These are phyloP conservation scores for Poecilia velifera DNA, from an alignment of 2,797 vertebrate species.

Conservation along the genomic window DNA sequence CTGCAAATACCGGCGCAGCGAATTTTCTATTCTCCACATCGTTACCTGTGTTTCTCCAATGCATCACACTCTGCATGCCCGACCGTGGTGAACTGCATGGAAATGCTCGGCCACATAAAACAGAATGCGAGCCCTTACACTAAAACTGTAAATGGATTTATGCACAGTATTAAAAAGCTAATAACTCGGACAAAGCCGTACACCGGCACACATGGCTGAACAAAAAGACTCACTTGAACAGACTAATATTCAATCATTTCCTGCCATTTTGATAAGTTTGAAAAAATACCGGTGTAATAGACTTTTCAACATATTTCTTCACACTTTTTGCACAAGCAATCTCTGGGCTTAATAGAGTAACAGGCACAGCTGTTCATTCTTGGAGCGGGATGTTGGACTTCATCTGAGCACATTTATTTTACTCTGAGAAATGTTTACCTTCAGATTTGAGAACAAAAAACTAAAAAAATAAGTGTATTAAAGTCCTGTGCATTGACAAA, in stretches of 20 bases:
- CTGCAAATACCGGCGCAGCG: not conserved
- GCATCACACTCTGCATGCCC: slow-evolving; percentile 24
- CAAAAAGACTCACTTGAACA: slow-evolving; percentile 72
- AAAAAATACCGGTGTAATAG: slow-evolving; percentile 73
- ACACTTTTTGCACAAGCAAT: slow-evolving; percentile 79
- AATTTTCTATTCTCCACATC: slow-evolving; percentile 13
- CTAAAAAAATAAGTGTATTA: slow-evolving; percentile 30
- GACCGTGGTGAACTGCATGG: slow-evolving; percentile 32
- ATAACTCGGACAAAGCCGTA: slow-evolving; percentile 72
- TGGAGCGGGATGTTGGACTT: slow-evolving; percentile 41
- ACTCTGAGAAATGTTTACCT: slow-evolving; percentile 47
- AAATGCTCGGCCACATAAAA: slow-evolving; percentile 7
- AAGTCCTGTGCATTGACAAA: slow-evolving; percentile 5
- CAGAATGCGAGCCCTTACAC: slow-evolving; percentile 14
- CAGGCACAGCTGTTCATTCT: slow-evolving; percentile 64
- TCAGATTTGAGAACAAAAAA: slow-evolving; percentile 37
- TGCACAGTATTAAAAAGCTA: slow-evolving; percentile 73
- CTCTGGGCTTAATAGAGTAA: slow-evolving; percentile 74
- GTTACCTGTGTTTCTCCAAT: slow-evolving; percentile 36
- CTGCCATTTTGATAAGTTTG: slow-evolving; percentile 77
- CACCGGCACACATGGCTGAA: slow-evolving; percentile 67
- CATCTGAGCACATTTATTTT: slow-evolving; percentile 50
- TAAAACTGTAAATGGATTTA: slow-evolving; percentile 63
- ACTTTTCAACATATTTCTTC: slow-evolving; percentile 75
- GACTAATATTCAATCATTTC: slow-evolving; percentile 78